Conservation (phyloP, 2,888 invertebrate genomes). For the Adela reaumurella region DNA sequence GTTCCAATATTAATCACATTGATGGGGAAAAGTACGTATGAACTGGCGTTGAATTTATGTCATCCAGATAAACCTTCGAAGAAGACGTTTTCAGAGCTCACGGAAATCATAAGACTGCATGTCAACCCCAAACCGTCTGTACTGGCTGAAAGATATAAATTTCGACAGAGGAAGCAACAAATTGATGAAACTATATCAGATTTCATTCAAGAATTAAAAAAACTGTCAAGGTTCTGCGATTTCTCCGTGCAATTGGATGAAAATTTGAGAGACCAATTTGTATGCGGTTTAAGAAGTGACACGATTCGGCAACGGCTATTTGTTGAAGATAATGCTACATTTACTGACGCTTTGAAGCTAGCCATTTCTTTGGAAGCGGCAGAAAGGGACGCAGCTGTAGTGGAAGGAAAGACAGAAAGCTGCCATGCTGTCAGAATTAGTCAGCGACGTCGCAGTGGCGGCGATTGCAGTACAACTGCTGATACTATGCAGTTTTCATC, state of each 20-base stretch:
- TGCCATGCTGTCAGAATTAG: no score
- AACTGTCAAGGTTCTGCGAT: neutral
- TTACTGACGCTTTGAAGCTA: neutral
- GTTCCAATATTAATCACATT: no score
- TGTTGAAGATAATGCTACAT: neutral
- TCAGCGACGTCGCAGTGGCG: no score
- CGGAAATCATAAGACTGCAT: no score
- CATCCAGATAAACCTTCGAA: no score
- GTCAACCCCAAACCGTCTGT: no score
- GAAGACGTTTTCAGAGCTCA: no score
- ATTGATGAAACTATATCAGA: neutral
- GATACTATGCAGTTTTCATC: no score
- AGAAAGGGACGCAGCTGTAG: conserved; percentile 9
- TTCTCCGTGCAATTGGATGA: neutral
- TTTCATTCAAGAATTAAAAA: conserved; percentile 1
- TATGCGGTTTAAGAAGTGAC: conserved; percentile 4
- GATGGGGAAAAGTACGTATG: no score
- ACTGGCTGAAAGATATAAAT: conserved; percentile 3
- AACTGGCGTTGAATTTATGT: no score
- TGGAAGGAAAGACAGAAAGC: neutral
- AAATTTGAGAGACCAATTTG: conserved; percentile 4
- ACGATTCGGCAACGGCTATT: conserved; percentile 3
- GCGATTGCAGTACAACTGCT: no score
- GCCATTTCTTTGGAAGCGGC: conserved; percentile 8
- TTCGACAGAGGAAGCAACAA: conserved; percentile 1